Conservation (phyloP, 2,797 vertebrate species). For the Intellagama lesueurii region DNA sequence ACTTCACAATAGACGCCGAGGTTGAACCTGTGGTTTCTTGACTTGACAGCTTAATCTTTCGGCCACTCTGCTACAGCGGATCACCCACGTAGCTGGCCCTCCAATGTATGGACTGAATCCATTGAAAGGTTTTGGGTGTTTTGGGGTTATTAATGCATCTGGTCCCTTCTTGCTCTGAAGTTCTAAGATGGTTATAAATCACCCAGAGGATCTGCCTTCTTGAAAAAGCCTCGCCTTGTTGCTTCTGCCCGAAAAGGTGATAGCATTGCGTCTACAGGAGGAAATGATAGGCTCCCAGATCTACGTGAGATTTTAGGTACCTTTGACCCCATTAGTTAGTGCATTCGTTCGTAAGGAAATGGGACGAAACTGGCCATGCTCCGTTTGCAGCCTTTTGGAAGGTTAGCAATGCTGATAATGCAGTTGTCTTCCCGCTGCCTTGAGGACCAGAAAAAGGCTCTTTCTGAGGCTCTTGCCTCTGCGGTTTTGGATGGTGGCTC, state of each 20-base stretch:
- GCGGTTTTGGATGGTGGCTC: neutral
- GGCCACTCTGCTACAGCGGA: no score
- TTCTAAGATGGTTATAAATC: no score
- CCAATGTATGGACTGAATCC: no score
- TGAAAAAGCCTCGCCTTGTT: neutral
- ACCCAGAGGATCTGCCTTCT: neutral
- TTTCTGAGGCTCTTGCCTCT: neutral
- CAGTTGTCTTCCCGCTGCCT: constrained; percentile 1
- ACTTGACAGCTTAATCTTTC: no score
- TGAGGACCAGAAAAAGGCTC: neutral
- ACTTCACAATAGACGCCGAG: no score
- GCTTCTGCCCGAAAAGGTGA: neutral
- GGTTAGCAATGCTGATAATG: neutral
- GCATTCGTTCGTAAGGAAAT: neutral
- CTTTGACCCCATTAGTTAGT: neutral
- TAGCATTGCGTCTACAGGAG: neutral
- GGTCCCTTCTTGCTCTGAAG: no score
- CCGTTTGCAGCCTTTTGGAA: neutral
- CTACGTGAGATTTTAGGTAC: no score
- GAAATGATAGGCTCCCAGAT: neutral
- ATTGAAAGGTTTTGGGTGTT: no score
- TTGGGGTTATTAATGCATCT: no score
- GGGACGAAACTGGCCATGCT: neutral
- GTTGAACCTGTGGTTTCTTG: no score
- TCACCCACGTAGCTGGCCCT: no score